phyloP scores from a whole-genome alignment of 1,140 invertebrate genomes.

The Antheraea pernyi region DNA sequence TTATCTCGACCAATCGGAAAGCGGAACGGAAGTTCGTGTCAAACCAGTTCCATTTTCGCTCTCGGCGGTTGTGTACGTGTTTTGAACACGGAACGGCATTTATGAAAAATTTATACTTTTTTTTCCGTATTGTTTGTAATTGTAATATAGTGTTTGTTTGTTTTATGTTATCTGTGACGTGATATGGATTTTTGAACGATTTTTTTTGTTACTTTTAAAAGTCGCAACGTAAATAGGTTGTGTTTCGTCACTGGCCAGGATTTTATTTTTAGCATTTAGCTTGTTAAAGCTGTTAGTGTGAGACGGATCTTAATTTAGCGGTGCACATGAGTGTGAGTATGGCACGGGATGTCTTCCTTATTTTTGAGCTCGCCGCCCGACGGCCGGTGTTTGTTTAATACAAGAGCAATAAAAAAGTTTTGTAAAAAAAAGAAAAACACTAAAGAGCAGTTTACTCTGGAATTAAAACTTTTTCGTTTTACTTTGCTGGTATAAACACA shows the following conservation, averaged over 20 bases:
- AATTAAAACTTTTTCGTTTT: too few relatives aligned
- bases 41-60: slow-evolving; percentile 74
- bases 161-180: slow-evolving; percentile 25
- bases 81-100: slow-evolving; percentile 28
- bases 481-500: too few relatives aligned
- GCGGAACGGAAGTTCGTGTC: slow-evolving; percentile 53
- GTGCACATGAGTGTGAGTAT: slow-evolving; percentile 65
- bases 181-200: slow-evolving; percentile 7
- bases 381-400: slow-evolving; percentile 12
- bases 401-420: slow-evolving; percentile 1
- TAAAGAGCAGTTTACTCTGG: background rate
- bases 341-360: slow-evolving; percentile 50
- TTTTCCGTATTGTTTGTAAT: slow-evolving; percentile 33
- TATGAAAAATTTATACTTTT: slow-evolving; percentile 21
- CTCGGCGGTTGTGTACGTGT: slow-evolving; percentile 47
- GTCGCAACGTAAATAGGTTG: slow-evolving; percentile 51
- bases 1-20: slow-evolving; percentile 50
- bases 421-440: background rate
- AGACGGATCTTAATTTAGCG: slow-evolving; percentile 71
- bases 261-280: slow-evolving; percentile 72
- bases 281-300: slow-evolving; percentile 63
- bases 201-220: slow-evolving; percentile 15
- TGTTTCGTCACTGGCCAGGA: slow-evolving; percentile 54
- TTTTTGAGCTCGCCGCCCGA: slow-evolving; percentile 18
- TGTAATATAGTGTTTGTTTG: slow-evolving; percentile 28